These are phyloP conservation scores for Cantharis rufa DNA, from an alignment of 2,888 invertebrate species.

Conservation along the genomic window DNA sequence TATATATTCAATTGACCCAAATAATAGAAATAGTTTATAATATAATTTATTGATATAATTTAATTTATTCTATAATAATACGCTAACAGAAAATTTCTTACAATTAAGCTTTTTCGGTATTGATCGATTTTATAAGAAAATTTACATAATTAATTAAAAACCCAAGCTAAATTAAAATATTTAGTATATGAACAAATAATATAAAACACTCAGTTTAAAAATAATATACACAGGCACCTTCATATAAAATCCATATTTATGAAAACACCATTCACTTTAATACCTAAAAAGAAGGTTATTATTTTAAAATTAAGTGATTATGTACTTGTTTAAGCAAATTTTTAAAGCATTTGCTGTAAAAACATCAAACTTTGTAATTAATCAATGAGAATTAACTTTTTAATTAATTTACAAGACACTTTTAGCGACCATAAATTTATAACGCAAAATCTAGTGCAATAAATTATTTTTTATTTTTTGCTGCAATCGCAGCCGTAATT, in stretches of 20 bases:
- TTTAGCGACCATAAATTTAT: background rate
- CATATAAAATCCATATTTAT: background rate
- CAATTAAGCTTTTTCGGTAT: too few species aligned
- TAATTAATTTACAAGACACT: background rate
- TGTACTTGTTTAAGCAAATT: background rate
- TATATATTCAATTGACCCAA: too few species aligned
- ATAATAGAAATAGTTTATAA: too few species aligned
- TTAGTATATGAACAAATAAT: too few species aligned
- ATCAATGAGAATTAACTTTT: background rate
- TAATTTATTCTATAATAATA: too few species aligned
- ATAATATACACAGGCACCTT: too few species aligned
- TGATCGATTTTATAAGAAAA: too few species aligned
- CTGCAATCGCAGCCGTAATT: background rate
- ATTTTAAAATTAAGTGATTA: background rate
- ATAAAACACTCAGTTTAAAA: too few species aligned
- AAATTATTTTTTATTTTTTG: background rate
- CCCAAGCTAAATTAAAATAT: too few species aligned
- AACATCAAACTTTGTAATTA: background rate
- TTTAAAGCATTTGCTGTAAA: background rate
- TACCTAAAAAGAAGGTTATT: background rate
- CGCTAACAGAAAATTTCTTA: too few species aligned
- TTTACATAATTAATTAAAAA: too few species aligned
- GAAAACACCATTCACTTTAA: background rate
- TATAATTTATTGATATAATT: too few species aligned
- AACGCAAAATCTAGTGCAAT: background rate